Evolutionary conservation across 2,888 invertebrate genomes (phyloP), one percentile per base, ranked within the genome.

Genomic region (Netelia inedita): DNA sequence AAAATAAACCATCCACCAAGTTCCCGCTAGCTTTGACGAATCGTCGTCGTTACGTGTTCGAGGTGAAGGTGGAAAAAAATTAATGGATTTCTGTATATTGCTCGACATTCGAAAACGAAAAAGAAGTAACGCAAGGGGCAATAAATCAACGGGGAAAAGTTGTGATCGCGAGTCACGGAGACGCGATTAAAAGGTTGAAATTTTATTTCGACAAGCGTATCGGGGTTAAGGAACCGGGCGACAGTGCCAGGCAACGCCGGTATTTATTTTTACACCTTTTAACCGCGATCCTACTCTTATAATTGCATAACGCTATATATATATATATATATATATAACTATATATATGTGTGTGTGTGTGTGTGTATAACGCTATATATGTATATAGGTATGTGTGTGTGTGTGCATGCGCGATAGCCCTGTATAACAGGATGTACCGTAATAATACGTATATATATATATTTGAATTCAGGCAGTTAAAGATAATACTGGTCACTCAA

Each of bases 151-250:
- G 19, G 41, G 65, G 43, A 10, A 19, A 41, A 5, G 28, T 28
- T 16, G 65, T n/a, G 43, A 23, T 43, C 59, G 21, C 61, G 21
- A 21, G 55, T 63, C 72, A 23, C 46, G 50, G 41, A 28, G 61
- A 63, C 53, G 61, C 81, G 80, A 81, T 81, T 63, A 81, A 72
- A 74, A 50, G 68, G 50, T 81, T 23, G 53, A 74, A 46, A 74
- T 81, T 75, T 75, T 74, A 81, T 81, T 81, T 81, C 74, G 74
- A 81, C 80, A 61, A 81, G 46, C 80, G 80, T 74, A 81, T 68
- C 74, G 80, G 80, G 80, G 74, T 81, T 74, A 81, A 74, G 69
- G 74, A 68, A 81, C 80, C 68, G 66, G 16, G 74, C 74, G 61
- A 55, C 75, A 65, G 19, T 14, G 21, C 23, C 50, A 0, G 10